Evolutionary conservation across 2,113 vertebrate species (phyloP), one percentile per base, ranked within the genome.

Genomic region (Corapipo altera): DNA sequence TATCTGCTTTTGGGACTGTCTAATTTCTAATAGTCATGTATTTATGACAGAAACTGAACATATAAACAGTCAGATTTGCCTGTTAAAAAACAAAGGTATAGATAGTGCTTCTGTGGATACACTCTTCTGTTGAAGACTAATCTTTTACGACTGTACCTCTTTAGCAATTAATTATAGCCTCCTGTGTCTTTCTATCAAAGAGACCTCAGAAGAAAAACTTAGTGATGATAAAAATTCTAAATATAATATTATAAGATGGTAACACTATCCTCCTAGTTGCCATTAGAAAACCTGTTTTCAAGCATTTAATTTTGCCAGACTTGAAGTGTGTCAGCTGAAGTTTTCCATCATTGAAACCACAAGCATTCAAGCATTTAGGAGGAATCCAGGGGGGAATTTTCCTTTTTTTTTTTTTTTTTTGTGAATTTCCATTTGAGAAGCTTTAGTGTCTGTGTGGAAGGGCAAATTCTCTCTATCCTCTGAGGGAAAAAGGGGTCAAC

Each of bases 291-390:
- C 28, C n/a, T 93, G 49, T 12, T 94, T 82, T 94, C 32, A 78
- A 91, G 57, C 39, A 64, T 48, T 91, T 71, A 24, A 67, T 44
- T 89, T 89, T 61, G 44, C 84, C 87, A 89, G 1, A 65, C 12
- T 89, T 70, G 18, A 82, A 94, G 35, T 27, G 35, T 84, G 91
- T 75, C 69, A 89, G 77, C 91, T 94, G 22, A 87, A 89, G 37
- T 72, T 95, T 96, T 95, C 89, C 89, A 79, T 87, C 91, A 87
- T 81, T 58, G 81, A 95, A 97, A 82, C 89, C 93, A 93, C 91
- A 95, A 87, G 57, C 35, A 95, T 84, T 91, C 65, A 71, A 92
- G 39, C 41, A 87, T 82, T 92, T 92, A 83, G 87, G 80, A 87
- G 35, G 12, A 87, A 21, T 39, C 22, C 1, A 1, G 12, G 27